Conservation (phyloP, 1,140 invertebrate species). For the Marisa cornuarietis region DNA sequence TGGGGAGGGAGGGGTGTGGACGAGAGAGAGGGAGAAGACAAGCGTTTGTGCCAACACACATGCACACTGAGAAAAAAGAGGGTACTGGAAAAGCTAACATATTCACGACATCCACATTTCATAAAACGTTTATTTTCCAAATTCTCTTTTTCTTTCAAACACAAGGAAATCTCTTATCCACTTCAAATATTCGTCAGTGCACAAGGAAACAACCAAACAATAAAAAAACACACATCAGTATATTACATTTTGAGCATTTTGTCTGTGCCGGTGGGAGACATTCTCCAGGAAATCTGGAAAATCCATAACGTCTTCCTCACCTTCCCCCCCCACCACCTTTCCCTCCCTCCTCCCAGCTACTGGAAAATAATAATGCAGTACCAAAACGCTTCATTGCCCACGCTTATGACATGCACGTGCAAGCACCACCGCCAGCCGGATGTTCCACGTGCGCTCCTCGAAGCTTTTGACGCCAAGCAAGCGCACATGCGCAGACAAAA, state of each 20-base stretch:
- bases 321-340: too few species aligned
- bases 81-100: background rate
- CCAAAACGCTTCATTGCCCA: too few species aligned
- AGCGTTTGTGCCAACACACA: background rate
- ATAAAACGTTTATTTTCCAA: background rate
- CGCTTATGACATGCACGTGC: too few species aligned
- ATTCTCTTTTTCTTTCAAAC: background rate
- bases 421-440: too few species aligned
- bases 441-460: too few species aligned
- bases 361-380: too few species aligned
- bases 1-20: too few species aligned
- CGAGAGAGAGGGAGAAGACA: background rate
- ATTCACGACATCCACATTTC: background rate
- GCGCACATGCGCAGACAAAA: too few species aligned
- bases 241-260: background rate
- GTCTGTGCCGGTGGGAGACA: background rate
- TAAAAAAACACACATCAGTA: background rate
- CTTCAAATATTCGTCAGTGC: background rate
- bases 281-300: conserved; percentile 3
- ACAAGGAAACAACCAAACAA: background rate
- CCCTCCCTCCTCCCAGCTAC: too few species aligned
- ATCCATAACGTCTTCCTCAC: too few species aligned
- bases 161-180: background rate
- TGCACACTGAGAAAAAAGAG: too few species aligned
- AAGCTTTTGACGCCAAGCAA: too few species aligned